These are phyloP conservation scores for Cylindroiulus punctatus DNA, from an alignment of 2,888 invertebrate species.

Conservation along the genomic window DNA sequence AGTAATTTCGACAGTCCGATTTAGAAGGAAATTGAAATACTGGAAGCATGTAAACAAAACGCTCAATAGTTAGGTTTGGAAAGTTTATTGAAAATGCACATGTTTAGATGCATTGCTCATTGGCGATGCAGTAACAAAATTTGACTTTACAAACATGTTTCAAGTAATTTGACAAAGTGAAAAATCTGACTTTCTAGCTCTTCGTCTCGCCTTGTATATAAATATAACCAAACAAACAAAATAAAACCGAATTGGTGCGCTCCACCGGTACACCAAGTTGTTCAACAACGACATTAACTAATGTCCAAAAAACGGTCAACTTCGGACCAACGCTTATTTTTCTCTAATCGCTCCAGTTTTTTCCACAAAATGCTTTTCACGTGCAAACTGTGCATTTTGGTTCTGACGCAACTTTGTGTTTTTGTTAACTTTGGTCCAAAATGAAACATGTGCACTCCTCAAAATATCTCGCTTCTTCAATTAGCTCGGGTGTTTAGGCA, in stretches of 20 bases:
- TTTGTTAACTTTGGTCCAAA: slow-evolving; percentile 49
- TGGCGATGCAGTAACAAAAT: slow-evolving; percentile 55
- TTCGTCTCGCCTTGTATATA: slow-evolving; percentile 45
- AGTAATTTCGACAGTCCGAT: not conserved
- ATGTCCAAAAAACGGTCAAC: slow-evolving; percentile 47
- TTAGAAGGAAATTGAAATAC: not conserved
- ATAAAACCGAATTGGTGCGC: slow-evolving; percentile 28
- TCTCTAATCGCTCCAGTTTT: not conserved
- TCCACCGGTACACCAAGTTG: not conserved
- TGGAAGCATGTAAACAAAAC: not conserved
- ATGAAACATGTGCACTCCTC: slow-evolving; percentile 56
- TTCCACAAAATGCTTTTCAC: slow-evolving; percentile 7
- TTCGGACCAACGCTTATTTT: slow-evolving; percentile 27
- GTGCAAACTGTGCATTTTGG: slow-evolving; percentile 36
- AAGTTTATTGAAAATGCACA: slow-evolving; percentile 60
- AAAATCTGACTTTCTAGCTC: slow-evolving; percentile 53
- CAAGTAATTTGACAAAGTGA: slow-evolving; percentile 57
- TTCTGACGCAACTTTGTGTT: not conserved
- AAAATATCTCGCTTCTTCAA: slow-evolving; percentile 50
- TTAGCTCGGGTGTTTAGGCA: slow-evolving; percentile 49
- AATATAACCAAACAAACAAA: slow-evolving; percentile 51
- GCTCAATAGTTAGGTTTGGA: slow-evolving; percentile 47
- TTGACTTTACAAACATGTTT: slow-evolving; percentile 52
- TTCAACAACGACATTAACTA: slow-evolving; percentile 49
- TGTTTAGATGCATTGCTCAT: slow-evolving; percentile 57